Evolutionary conservation across 2,113 vertebrate genomes (phyloP), one percentile per base, ranked within the genome.

Genomic region (Capreolus pygargus): DNA sequence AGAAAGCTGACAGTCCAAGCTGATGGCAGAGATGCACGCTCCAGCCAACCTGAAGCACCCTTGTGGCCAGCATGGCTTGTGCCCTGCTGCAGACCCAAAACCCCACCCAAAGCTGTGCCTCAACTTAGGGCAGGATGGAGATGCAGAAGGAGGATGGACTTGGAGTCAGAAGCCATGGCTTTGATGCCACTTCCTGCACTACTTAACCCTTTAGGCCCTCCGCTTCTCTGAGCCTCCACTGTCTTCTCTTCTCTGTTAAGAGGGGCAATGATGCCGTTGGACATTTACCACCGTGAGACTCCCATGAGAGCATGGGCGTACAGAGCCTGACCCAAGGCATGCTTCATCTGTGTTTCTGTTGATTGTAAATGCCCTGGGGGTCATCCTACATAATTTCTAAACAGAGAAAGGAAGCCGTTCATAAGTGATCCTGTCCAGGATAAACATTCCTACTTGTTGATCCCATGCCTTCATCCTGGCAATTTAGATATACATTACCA

Each of bases 1-100:
- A 98, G 97, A 96, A 98, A 97, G 84, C 88, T 1, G 13, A 93
- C 97, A 95, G 97, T 88, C 55, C 0, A 60, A 60, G 88, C 88
- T 17, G 96, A 98, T 91, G 74, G 96, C 91, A 0, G 7, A 97
- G 92, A 97, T n/a, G 33, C 54, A 12, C 0, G 5, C 16, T 11
- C 43, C 2, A 14, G 64, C 2, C 60, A 7, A 78, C 92, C 82
- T 8, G 50, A 50, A 23, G 19, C 21, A 9, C 21, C 21, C 13
- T 9, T 3, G 81, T 39, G 52, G n/a, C n/a, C 52, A 8, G 11
- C 33, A 2, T 8, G 19, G 33, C 19, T 7, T 2, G 39, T 55
- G 17, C 1, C 10, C 1, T 1, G 4, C n/a, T 55, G 15, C 1
- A 27, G 64, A 52, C n/a, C 17, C 0, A 0, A 6, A 17, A 7